A percentile compares a stretch with the other conserved stretches of the same genome.
phyloP scores from a whole-genome alignment of 2,797 vertebrate species.

The Lagorchestes hirsutus region DNA sequence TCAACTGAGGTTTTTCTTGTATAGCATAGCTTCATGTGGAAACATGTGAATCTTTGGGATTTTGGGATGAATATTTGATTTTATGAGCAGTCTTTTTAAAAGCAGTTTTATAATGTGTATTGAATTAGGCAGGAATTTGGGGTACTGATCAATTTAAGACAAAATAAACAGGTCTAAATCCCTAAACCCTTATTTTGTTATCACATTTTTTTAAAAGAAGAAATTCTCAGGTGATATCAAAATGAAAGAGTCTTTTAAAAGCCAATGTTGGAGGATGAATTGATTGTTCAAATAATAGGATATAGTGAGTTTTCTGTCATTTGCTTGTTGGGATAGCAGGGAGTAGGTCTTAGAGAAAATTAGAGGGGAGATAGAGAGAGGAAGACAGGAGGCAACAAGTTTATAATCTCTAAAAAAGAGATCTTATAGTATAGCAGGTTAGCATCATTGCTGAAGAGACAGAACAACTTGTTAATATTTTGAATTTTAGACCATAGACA shows the following conservation, averaged over 20 bases:
- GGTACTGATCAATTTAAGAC: slow-evolving; percentile 46
- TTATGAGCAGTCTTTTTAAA: slow-evolving; percentile 36
- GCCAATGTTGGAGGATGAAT: slow-evolving; percentile 20
- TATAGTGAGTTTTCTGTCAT: background rate
- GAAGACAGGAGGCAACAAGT: background rate
- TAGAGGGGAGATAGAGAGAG: background rate
- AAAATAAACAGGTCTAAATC: slow-evolving; percentile 47
- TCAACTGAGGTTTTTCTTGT: slow-evolving; percentile 42
- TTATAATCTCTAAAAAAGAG: background rate
- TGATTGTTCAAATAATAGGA: slow-evolving; percentile 42
- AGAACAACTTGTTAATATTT: background rate
- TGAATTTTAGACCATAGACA: background rate
- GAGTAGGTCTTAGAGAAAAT: background rate
- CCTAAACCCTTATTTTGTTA: slow-evolving; percentile 43
- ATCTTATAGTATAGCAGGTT: background rate
- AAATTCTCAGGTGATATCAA: slow-evolving; percentile 52
- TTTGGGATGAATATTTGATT: slow-evolving; percentile 31
- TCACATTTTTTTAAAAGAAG: slow-evolving; percentile 33
- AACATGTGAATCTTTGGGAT: slow-evolving; percentile 45
- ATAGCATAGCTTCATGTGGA: background rate
- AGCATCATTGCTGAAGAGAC: background rate
- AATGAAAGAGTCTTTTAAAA: slow-evolving; percentile 63
- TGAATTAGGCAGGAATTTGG: slow-evolving; percentile 56
- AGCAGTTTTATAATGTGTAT: background rate
- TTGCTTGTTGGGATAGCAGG: background rate